phyloP scores from a whole-genome alignment of 1,140 invertebrate genomes.

The Habropoda laboriosa region DNA sequence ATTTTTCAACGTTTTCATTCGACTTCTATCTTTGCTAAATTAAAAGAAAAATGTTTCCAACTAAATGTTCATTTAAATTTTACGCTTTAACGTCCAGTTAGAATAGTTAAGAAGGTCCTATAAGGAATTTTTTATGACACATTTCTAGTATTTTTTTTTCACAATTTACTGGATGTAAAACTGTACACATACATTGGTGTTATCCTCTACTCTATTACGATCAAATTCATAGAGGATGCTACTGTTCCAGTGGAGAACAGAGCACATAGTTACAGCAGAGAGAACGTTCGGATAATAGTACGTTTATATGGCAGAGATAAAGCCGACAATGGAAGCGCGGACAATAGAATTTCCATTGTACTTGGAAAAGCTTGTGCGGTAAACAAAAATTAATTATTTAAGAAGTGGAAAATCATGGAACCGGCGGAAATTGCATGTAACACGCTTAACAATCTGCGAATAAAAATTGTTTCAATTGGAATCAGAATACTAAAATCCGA shows the following conservation, averaged over 20 bases:
- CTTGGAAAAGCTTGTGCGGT: not conserved
- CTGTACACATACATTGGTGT: not conserved
- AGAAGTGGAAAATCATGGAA: not conserved
- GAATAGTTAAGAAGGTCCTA: no score
- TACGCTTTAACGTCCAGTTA: no score
- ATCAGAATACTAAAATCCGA: no score
- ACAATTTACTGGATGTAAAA: not conserved
- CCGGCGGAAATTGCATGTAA: no score
- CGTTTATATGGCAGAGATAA: not conserved
- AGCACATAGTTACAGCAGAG: not conserved
- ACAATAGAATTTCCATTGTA: not conserved
- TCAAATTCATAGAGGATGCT: not conserved
- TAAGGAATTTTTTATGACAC: no score
- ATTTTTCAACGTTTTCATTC: no score
- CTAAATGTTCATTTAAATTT: no score
- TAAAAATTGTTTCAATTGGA: no score
- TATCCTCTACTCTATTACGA: not conserved
- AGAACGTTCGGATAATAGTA: not conserved
- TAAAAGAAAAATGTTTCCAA: no score
- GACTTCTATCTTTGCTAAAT: no score
- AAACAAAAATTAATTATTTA: not conserved
- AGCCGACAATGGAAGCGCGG: not conserved
- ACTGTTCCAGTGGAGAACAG: not conserved
- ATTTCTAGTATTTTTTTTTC: no score
- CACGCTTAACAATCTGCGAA: no score